phyloP scores from a whole-genome alignment of 2,113 vertebrate species.

The Ceyx margarethae region DNA sequence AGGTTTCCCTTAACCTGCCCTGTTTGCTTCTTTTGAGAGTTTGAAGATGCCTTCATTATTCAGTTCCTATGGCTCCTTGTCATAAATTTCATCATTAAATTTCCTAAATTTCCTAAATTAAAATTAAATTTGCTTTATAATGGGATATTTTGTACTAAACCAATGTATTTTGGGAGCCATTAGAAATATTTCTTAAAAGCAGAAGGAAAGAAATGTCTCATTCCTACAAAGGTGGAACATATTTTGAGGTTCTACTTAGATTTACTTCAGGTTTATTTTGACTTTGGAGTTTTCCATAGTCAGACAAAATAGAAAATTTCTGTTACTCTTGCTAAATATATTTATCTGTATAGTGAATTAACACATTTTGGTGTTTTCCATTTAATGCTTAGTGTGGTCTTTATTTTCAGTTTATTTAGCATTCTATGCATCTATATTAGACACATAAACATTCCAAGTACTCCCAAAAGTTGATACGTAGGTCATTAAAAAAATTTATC shows the following conservation, averaged over 20 bases:
- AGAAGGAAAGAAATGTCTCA: neutral
- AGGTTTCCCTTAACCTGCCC: neutral
- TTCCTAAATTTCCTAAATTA: neutral
- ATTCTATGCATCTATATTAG: neutral
- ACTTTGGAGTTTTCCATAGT: neutral
- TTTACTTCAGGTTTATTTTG: neutral
- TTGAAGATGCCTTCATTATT: neutral
- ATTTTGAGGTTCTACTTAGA: neutral
- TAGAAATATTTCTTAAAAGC: neutral
- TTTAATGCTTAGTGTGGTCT: neutral
- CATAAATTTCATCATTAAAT: neutral
- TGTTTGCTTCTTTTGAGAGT: neutral
- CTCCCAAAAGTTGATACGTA: accelerated
- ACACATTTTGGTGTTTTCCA: neutral
- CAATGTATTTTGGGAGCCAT: neutral
- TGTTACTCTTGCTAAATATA: neutral
- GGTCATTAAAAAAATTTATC: neutral
- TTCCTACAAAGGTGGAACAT: neutral
- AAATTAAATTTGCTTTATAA: neutral
- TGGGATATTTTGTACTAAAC: neutral
- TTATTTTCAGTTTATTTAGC: neutral
- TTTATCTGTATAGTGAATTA: neutral
- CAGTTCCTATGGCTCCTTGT: neutral
- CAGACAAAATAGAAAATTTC: neutral
- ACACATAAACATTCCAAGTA: neutral